Base-by-base conservation (phyloP, 2,113 vertebrate species). In the Heterotis niloticus region DNA sequence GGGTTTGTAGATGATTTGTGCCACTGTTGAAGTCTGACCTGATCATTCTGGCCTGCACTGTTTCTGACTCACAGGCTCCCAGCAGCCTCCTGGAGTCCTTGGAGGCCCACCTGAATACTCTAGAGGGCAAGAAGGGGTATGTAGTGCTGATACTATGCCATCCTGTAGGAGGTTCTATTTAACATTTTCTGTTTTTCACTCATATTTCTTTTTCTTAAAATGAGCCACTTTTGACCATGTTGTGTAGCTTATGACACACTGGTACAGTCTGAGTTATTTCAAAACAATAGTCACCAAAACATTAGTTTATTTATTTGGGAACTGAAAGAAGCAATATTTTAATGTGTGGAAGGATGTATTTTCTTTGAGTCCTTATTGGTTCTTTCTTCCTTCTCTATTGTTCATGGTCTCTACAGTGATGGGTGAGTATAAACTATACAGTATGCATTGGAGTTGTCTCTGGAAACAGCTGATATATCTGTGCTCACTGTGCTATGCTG, bases 31-130 rank as follows among this genome's bases (percentile, higher is more conserved):
- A 14, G 23, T 74, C 26, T 57, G 52, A 14, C 54, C 52, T 59
- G 71, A n/a, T 75, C 56, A 57, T 74, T n/a, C 57, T 59, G 59
- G 24, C 60, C 64, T 44, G 13, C 57, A 34, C 29, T 77, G 11
- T 64, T 28, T 62, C 18, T 79, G 78, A 16, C 23, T 71, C 78
- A 4, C 79, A 98, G 98, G 96, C 97, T 89, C 98, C 98, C 84
- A 98, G 94, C 94, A 99, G 98, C 90, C 96, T 98, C 87, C 94
- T 99, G 94, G 98, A 99, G 89, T 98, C 96, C 80, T 94, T 99
- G 87, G 98, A 99, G 88, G 96, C 98, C 78, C 98, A 99, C 91
- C 93, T 99, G 93, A 99, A 98, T 79, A 96, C 93, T 54, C 90
- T 99, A 90, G 98, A 99, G 91, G 96, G 91, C 78, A 93, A 93